Evolutionary conservation across 2,113 vertebrate species (phyloP).

Genomic region (Chloroceryle aenea): DNA sequence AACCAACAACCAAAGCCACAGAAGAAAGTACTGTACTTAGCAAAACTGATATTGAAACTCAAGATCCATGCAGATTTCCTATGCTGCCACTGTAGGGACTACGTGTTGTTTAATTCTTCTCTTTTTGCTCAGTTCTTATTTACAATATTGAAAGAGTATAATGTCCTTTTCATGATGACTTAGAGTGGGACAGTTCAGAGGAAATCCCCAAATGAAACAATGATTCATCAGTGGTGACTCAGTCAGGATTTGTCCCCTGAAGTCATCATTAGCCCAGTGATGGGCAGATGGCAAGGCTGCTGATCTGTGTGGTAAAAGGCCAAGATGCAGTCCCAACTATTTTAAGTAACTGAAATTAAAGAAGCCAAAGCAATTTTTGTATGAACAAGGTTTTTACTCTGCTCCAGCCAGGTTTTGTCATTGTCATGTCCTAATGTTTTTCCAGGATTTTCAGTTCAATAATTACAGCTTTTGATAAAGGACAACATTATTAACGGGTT

Average conservation of each 20-base stretch:
- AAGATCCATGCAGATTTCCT: background rate
- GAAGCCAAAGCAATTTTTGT: background rate
- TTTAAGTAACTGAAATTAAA: background rate
- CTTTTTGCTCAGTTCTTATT: background rate
- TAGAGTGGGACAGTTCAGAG: background rate
- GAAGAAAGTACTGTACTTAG: background rate
- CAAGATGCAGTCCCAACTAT: background rate
- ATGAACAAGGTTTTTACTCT: background rate
- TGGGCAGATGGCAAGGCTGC: background rate
- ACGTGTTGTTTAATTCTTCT: background rate
- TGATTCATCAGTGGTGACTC: slow-evolving; percentile 2
- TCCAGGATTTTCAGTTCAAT: background rate
- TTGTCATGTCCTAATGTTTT: background rate
- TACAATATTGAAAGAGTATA: background rate
- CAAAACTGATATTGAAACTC: background rate
- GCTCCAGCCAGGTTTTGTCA: background rate
- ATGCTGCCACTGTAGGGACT: background rate
- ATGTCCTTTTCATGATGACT: background rate
- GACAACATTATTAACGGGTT: background rate
- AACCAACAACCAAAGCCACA: background rate
- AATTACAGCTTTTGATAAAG: background rate
- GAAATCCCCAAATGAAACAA: slow-evolving; percentile 25
- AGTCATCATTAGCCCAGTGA: background rate
- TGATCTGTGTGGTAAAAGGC: background rate
- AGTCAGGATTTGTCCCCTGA: background rate